Conservation (phyloP, 2,888 invertebrate species). For the Drosophila affinis region DNA sequence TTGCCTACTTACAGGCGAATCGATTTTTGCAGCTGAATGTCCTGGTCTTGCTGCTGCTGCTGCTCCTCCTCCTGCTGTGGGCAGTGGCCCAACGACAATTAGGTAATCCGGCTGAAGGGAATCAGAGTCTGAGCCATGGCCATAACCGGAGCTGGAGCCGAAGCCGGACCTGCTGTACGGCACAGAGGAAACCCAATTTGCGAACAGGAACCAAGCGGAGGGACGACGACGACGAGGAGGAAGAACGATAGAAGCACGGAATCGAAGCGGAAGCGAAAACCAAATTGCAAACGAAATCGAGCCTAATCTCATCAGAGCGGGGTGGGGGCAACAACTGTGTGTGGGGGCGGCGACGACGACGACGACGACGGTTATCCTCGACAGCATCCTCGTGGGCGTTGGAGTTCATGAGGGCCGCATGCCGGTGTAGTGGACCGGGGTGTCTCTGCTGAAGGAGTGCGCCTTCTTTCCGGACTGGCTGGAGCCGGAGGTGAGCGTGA, state of each 20-base stretch:
- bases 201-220: neutral
- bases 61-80: slow-evolving; percentile 12
- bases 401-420: slow-evolving; percentile 78
- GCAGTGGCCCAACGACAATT: slow-evolving; percentile 10
- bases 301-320: slow-evolving; percentile 12
- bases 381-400: slow-evolving; percentile 19
- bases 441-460: slow-evolving; percentile 86
- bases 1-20: slow-evolving; percentile 64
- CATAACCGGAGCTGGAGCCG: too few species aligned
- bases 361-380: too few species aligned
- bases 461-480: slow-evolving; percentile 88
- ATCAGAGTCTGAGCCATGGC: slow-evolving; percentile 10
- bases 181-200: slow-evolving; percentile 32
- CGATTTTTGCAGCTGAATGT: slow-evolving; percentile 15
- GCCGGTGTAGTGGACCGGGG: slow-evolving; percentile 84
- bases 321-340: neutral
- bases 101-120: slow-evolving; percentile 1
- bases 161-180: too few species aligned
- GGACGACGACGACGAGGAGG: slow-evolving; percentile 6
- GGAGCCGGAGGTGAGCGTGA: slow-evolving; percentile 89
- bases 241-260: slow-evolving; percentile 13
- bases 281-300: slow-evolving; percentile 38
- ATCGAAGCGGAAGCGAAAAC: slow-evolving; percentile 48
- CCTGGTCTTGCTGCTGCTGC: neutral
- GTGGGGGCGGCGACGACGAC: too few species aligned